Evolutionary conservation across 2,113 vertebrate genomes (phyloP), one percentile per base, ranked within the genome.

Genomic region (Nematolebias whitei): DNA sequence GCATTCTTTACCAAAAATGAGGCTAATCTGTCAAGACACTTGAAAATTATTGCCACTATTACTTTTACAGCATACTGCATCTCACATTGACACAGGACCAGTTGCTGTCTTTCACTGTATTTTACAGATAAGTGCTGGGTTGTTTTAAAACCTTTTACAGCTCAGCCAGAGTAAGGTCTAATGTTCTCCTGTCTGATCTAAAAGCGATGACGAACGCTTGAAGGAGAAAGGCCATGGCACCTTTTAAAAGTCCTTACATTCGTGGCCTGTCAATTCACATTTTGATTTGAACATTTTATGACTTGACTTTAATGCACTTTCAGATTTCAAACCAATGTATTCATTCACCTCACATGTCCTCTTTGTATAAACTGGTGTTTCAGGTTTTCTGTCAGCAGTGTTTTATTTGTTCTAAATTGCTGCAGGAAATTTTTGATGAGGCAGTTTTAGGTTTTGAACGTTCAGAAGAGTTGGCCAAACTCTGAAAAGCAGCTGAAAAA

Each of bases 181-280:
- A 58, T 59, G 70, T 53, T 22, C 32, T 58, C 14, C 22, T 45
- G 48, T 44, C 61, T 47, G 29, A 38, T 59, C 53, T 56, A 22
- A 44, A 38, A 26, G 44, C 63, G 72, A 58, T 44, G 48, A 66
- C 45, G 12, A 58, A 10, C 48, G 48, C 19, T 32, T 52, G 47
- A 49, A 29, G 19, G 24, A 53, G 45, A 62, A 66, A 66, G 56
- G 45, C 38, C 57, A 51, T 38, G 22, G 52, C 19, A 59, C 26
- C 26, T 49, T 32, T 57, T 67, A 50, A 68, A 63, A 57, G 61
- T 74, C 41, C 39, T 69, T 62, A 52, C 61, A 50, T 22, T 74
- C 13, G 20, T 70, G 62, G 32, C 32, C 48, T 64, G 59, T 68
- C 63, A 72, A 60, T 81, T 72, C 71, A 43, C 1, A 2, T 61